Evolutionary conservation across 2,113 vertebrate species (phyloP), one percentile per base, ranked within the genome.

Genomic region (Tapirus terrestris): DNA sequence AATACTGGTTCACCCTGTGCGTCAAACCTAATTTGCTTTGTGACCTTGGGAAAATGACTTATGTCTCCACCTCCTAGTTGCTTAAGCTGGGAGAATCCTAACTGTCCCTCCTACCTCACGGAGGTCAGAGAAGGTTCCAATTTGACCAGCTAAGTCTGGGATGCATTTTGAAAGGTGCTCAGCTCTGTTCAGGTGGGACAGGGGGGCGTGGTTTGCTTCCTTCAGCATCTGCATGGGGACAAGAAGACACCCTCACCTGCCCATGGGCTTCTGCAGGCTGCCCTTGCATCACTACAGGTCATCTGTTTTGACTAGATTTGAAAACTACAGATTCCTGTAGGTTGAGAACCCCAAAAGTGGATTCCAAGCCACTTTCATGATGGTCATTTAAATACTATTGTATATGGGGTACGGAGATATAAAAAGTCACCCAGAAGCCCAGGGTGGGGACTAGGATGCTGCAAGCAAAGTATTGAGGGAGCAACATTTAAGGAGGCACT

Each of bases 211-310:
- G n/a, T n/a, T 53, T 68, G 16, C 23, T 68, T 75, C 76, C 45
- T 63, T 23, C 39, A 29, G 39, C 8, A 25, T n/a, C 48, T 56
- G 18, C 16, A 1, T 5, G 3, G 73, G 23, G 29, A 31, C 6
- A 29, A n/a, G 18, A 27, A 51, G 6, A 25, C 31, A 45, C 10
- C 18, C 60, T 31, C 0, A 3, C 68, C 45, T 0, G 0, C 80
- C 58, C 25, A 0, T 0, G 48, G 53, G 12, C 60, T 76, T 39
- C 60, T 25, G 39, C 0, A 1, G 23, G 29, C 13, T 43, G 17
- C 8, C 77, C 43, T 82, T 43, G 23, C 5, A 6, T 21, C 18
- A 14, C 27, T 27, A 11, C 4, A 75, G 23, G 11, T 33, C 18
- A 12, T 27, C 67, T 43, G 31, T 45, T 65, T 80, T 76, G 11